Conservation (phyloP, 2,113 vertebrate genomes). For the Pan paniscus region DNA sequence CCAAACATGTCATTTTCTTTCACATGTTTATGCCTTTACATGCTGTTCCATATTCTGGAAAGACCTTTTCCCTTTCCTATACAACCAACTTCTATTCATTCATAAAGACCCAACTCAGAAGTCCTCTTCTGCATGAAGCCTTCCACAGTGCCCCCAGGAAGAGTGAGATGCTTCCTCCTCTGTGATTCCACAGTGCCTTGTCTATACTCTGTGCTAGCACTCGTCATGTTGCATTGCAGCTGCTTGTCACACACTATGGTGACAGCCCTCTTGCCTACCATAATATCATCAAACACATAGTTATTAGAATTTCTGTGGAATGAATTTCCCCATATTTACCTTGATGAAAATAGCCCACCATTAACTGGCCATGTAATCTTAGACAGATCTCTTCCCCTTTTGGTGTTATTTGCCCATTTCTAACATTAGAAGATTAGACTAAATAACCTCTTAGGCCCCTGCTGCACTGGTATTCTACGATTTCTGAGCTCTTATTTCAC, state of each 20-base stretch:
- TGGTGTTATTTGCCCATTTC: not conserved
- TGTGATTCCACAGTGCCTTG: not conserved
- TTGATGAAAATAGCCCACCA: not conserved
- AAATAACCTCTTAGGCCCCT: not conserved
- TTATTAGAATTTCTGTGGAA: not conserved
- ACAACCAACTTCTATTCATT: not conserved
- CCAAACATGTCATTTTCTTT: not conserved
- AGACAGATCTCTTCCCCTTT: not conserved
- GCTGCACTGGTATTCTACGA: not conserved
- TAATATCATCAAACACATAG: not conserved
- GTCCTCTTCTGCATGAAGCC: not conserved
- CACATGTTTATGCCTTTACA: not conserved
- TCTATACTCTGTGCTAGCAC: not conserved
- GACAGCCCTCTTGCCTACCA: not conserved
- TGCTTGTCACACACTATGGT: rapidly evolving
- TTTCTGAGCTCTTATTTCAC: conserved; percentile 62
- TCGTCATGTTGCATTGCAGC: not conserved
- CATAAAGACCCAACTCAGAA: not conserved
- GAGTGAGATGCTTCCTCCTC: not conserved
- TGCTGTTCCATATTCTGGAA: not conserved
- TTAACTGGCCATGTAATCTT: not conserved
- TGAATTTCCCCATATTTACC: not conserved
- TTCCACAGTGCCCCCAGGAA: not conserved
- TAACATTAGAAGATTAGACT: conserved; percentile 22
- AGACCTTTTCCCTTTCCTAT: not conserved